A percentile compares a stretch with the other conserved stretches of the same genome.
Conservation (phyloP, 1,140 invertebrate genomes). For the Chrysomallon squamiferum region DNA sequence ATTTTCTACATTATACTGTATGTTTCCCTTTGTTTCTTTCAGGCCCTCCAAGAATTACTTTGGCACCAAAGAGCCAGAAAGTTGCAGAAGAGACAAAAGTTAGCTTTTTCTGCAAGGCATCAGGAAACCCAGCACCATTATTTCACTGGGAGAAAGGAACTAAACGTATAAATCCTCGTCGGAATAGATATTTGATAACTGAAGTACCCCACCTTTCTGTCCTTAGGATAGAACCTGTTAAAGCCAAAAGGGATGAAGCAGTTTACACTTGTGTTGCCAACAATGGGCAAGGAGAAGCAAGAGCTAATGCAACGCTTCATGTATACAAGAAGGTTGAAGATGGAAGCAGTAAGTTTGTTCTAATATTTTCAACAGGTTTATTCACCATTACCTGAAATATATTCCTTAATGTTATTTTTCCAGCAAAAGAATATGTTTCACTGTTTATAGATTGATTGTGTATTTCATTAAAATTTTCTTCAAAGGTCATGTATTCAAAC, state of each 20-base stretch:
- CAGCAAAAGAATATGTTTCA: too few species aligned
- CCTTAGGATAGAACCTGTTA: constrained; percentile 90
- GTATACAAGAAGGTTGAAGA: constrained; percentile 70
- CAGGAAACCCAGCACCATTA: constrained; percentile 84
- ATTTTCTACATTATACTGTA: not conserved
- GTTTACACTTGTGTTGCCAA: constrained; percentile 51
- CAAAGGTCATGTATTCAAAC: too few species aligned
- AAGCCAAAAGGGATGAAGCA: constrained; percentile 81
- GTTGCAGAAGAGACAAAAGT: constrained; percentile 90
- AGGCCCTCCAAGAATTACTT: constrained; percentile 53
- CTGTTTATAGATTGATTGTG: too few species aligned
- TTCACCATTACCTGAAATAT: not conserved
- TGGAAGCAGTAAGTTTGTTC: constrained; percentile 10
- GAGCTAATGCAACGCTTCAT: constrained; percentile 82
- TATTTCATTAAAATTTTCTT: too few species aligned
- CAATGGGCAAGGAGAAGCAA: constrained; percentile 78
- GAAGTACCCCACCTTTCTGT: constrained; percentile 76
- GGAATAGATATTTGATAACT: constrained; percentile 60
- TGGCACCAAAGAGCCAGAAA: constrained; percentile 48
- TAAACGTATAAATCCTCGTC: constrained; percentile 77
- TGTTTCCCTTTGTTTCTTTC: constrained; percentile 32
- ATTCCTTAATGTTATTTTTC: too few species aligned
- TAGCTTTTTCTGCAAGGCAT: constrained; percentile 92
- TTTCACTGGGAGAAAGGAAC: constrained; percentile 92
- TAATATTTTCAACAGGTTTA: not conserved